phyloP scores from a whole-genome alignment of 2,113 vertebrate genomes.

The Neoarius graeffei region DNA sequence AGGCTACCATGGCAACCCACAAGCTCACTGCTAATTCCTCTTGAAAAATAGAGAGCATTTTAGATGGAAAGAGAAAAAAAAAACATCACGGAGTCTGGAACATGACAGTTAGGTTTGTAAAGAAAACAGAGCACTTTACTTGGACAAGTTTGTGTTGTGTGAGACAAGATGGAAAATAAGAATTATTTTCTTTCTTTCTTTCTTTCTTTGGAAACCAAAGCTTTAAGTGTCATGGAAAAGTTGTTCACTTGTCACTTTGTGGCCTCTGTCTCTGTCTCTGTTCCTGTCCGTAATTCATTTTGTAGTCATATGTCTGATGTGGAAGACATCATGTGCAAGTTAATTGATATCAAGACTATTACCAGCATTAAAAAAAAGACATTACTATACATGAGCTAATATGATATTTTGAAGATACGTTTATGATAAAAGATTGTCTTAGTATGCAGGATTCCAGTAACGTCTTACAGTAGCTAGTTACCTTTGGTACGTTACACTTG shows the following conservation, averaged over 20 bases:
- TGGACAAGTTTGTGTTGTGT: neutral
- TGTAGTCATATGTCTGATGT: neutral
- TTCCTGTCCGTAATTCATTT: neutral
- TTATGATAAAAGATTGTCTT: too few relatives aligned
- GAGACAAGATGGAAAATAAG: neutral
- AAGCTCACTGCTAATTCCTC: slow-evolving; percentile 23
- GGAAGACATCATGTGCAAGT: neutral
- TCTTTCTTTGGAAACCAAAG: neutral
- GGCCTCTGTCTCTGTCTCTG: neutral
- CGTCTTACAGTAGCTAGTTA: neutral
- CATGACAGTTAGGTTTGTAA: neutral
- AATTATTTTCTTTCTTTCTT: neutral
- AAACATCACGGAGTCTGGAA: neutral
- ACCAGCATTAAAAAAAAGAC: neutral
- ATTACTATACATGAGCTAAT: neutral
- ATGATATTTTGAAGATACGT: too few relatives aligned
- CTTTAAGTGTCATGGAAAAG: neutral
- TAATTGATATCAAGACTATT: neutral
- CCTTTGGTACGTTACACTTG: neutral
- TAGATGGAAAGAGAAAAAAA: neutral
- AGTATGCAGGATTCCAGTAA: too few relatives aligned
- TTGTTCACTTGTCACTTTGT: neutral
- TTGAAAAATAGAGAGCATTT: slow-evolving; percentile 20
- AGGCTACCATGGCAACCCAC: slow-evolving; percentile 52
- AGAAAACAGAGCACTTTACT: neutral